A percentile compares a stretch with the other conserved stretches of the same genome.
These are phyloP conservation scores for Leptinotarsa tumamoca DNA, from an alignment of 2,888 invertebrate species.

Conservation along the genomic window DNA sequence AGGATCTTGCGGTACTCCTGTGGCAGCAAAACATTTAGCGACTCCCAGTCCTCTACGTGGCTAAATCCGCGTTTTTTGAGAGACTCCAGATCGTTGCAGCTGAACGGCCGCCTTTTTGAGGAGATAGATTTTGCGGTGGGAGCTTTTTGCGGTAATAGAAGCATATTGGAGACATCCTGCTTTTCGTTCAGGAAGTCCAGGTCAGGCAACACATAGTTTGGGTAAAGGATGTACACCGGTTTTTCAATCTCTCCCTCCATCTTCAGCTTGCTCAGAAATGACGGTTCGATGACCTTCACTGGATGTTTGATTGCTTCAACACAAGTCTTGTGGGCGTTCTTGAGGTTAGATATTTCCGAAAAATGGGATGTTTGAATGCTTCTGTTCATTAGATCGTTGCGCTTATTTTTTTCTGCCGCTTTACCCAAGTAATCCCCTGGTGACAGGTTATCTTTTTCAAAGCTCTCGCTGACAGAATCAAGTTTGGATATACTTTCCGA, in stretches of 20 bases:
- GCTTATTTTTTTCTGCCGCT: slow-evolving; percentile 40
- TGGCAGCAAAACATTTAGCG: slow-evolving; percentile 88
- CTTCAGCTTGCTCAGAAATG: slow-evolving; percentile 77
- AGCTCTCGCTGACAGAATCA: slow-evolving; percentile 59
- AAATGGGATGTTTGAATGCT: slow-evolving; percentile 81
- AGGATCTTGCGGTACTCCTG: slow-evolving; percentile 84
- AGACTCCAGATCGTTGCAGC: slow-evolving; percentile 85
- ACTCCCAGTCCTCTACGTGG: slow-evolving; percentile 94
- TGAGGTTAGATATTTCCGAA: slow-evolving; percentile 60
- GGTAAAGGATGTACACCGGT: slow-evolving; percentile 90
- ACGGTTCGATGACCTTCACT: slow-evolving; percentile 76
- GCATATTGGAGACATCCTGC: slow-evolving; percentile 72
- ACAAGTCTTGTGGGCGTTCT: slow-evolving; percentile 57
- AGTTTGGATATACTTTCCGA: slow-evolving; percentile 66
- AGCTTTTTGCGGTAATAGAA: slow-evolving; percentile 76
- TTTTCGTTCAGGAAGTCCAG: slow-evolving; percentile 79
- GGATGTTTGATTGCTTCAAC: slow-evolving; percentile 62
- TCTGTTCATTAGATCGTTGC: slow-evolving; percentile 73
- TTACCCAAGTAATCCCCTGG: slow-evolving; percentile 57
- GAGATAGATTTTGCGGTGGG: slow-evolving; percentile 62
- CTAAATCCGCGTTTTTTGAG: slow-evolving; percentile 83
- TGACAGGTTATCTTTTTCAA: slow-evolving; percentile 45
- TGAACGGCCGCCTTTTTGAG: slow-evolving; percentile 75
- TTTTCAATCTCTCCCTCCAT: slow-evolving; percentile 70
- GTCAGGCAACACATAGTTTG: slow-evolving; percentile 91